A percentile compares a stretch with the other conserved stretches of the same genome.
Evolutionary conservation across 92 coral and sea anemone species (phyloP).

Genomic region (Zoanthus solanderi): DNA sequence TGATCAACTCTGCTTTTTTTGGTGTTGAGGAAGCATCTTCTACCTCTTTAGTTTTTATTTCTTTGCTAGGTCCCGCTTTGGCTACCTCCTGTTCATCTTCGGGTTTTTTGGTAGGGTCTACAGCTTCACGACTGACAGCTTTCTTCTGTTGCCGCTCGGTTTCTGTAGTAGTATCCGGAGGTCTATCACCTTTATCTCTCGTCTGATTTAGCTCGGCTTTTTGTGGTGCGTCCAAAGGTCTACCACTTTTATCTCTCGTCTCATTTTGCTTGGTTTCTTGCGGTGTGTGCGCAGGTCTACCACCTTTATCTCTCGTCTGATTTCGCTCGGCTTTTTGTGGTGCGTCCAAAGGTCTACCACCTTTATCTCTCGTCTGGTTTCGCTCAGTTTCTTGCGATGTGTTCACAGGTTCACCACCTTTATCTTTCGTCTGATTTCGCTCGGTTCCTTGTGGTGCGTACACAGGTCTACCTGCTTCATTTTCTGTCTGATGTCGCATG

Average conservation of each 20-base stretch:
- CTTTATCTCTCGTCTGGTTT: too few species aligned
- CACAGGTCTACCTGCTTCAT: not conserved
- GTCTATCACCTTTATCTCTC: too few species aligned
- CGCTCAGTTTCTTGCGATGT: not conserved
- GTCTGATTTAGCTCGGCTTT: not conserved
- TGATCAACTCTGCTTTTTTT: not conserved
- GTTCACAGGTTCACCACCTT: not conserved
- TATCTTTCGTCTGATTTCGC: too few species aligned
- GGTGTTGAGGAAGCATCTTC: too few species aligned
- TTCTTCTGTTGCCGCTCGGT: too few species aligned
- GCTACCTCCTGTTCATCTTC: not conserved
- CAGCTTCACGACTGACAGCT: too few species aligned
- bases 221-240: not conserved
- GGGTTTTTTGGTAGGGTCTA: not conserved
- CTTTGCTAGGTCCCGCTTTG: conserved; percentile 6
- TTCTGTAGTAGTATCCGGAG: too few species aligned
- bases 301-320: too few species aligned
- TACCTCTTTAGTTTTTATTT: conserved; percentile 17
- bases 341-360: not conserved
- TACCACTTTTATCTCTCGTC: too few species aligned
- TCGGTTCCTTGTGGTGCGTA: not conserved
- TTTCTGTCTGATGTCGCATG: too few species aligned
- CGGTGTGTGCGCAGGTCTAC: not conserved
- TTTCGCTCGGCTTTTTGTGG: not conserved
- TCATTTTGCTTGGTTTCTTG: not conserved